Evolutionary conservation across 2,888 invertebrate species (phyloP).

Genomic region (Tupiocoris notatus): DNA sequence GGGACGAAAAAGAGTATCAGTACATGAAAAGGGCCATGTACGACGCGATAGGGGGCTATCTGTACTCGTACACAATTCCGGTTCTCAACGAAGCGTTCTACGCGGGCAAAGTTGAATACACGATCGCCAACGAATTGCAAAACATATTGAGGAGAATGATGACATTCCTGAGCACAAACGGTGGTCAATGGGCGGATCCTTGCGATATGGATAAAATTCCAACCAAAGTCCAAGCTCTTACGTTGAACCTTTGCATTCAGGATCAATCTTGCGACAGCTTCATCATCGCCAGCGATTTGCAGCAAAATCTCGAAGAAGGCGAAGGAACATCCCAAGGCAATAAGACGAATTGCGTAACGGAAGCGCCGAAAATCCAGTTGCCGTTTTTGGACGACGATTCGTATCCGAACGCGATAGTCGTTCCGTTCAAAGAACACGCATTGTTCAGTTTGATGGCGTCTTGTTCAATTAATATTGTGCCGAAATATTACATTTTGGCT

Average conservation of each 20-base stretch:
- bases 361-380: slow-evolving; percentile 46
- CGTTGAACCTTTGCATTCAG: slow-evolving; percentile 15
- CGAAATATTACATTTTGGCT: slow-evolving; percentile 47
- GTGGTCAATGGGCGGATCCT: slow-evolving; percentile 47
- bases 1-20: slow-evolving; percentile 22
- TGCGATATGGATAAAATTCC: slow-evolving; percentile 47
- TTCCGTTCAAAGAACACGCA: slow-evolving; percentile 47
- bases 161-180: slow-evolving; percentile 46
- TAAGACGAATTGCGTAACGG: slow-evolving; percentile 8
- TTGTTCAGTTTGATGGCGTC: slow-evolving; percentile 47
- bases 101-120: slow-evolving; percentile 48
- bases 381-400: slow-evolving; percentile 49
- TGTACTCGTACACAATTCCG: slow-evolving; percentile 46
- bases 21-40: slow-evolving; percentile 43
- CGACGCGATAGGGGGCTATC: slow-evolving; percentile 47
- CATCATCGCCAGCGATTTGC: slow-evolving; percentile 14
- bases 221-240: slow-evolving; percentile 17
- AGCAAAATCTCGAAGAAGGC: slow-evolving; percentile 17
- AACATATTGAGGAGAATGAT: slow-evolving; percentile 44
- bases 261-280: slow-evolving; percentile 35
- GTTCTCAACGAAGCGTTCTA: slow-evolving; percentile 48
- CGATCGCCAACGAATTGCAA: slow-evolving; percentile 45
- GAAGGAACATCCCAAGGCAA: slow-evolving; percentile 18
- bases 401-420: slow-evolving; percentile 47
- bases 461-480: slow-evolving; percentile 46